These are phyloP conservation scores for Polyergus mexicanus DNA, from an alignment of 1,140 invertebrate species.

Conservation along the genomic window DNA sequence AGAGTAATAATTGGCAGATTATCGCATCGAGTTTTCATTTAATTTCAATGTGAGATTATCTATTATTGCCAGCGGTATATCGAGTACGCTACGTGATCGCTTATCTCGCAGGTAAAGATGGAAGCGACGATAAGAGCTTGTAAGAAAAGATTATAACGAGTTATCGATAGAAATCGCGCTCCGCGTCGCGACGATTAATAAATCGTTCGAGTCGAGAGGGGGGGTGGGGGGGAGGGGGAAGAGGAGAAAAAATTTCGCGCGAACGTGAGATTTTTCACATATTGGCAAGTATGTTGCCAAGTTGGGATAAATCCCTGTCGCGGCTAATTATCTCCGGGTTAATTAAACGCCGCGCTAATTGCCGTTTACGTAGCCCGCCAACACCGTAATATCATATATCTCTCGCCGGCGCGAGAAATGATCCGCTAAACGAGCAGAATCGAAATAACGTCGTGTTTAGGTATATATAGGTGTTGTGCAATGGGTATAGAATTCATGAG, in stretches of 20 bases:
- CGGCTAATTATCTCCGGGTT: constrained; percentile 36
- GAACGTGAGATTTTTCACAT: background rate
- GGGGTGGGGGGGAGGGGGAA: too few relatives aligned
- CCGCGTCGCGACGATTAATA: constrained; percentile 40
- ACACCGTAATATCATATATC: constrained; percentile 29
- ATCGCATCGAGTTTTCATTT: constrained; percentile 37
- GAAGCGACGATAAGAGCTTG: constrained; percentile 33
- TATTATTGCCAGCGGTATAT: constrained; percentile 50
- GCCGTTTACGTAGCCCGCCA: constrained; percentile 8
- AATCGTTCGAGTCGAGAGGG: constrained; percentile 16
- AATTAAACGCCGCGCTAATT: constrained; percentile 46
- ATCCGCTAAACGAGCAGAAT: constrained; percentile 17
- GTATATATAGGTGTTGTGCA: background rate
- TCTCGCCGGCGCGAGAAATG: background rate
- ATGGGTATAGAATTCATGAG: background rate
- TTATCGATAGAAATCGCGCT: constrained; percentile 56
- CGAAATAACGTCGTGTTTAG: constrained; percentile 20
- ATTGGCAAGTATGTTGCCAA: background rate
- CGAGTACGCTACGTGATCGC: constrained; percentile 40
- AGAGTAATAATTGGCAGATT: constrained; percentile 46
- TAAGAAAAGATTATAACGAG: constrained; percentile 42
- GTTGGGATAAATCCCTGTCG: constrained; percentile 42
- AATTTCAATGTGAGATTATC: constrained; percentile 58
- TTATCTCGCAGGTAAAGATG: constrained; percentile 45
- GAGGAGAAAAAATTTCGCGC: background rate